These are phyloP conservation scores for Danio rerio DNA, from an alignment of 2,113 vertebrate species.

Conservation along the genomic window GRCz12tu NC_133188.1:10686001-10686500, in stretches of 20 bases:
- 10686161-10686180: neutral
- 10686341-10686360: slow-evolving; percentile 32
- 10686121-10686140: neutral
- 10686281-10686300: slow-evolving; percentile 48
- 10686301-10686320: slow-evolving; percentile 73
- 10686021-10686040: no score
- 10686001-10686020: no score
- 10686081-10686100: neutral
- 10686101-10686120: neutral
- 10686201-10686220: neutral
- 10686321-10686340: slow-evolving; percentile 68
- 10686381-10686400: neutral
- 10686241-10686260: neutral
- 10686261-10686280: slow-evolving; percentile 62
- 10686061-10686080: no score
- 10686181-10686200: neutral
- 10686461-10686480: slow-evolving; percentile 65
- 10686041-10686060: no score
- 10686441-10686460: slow-evolving; percentile 84
- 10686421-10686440: slow-evolving; percentile 65
- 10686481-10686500: slow-evolving; percentile 82
- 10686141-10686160: neutral
- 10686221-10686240: neutral
- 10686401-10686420: neutral
- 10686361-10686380: neutral